A percentile compares a stretch with the other conserved stretches of the same genome.
phyloP scores from a whole-genome alignment of 2,888 invertebrate genomes.

The Sesia bembeciformis region DNA sequence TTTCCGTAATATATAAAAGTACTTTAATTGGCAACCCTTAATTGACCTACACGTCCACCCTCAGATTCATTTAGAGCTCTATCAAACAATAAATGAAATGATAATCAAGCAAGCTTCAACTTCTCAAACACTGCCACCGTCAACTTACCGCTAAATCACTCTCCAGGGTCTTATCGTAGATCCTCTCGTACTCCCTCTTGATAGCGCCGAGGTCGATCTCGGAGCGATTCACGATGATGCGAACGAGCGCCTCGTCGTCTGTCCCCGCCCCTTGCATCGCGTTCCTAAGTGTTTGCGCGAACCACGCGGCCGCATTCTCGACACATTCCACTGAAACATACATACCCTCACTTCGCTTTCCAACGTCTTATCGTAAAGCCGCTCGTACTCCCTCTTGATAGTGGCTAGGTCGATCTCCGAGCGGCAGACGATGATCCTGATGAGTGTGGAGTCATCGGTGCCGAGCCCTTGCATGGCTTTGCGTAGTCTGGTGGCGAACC shows the following conservation, averaged over 20 bases:
- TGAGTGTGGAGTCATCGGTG: constrained; percentile 81
- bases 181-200: constrained; percentile 80
- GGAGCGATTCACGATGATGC: constrained; percentile 78
- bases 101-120: no score
- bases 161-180: constrained; percentile 79
- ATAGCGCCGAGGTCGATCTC: constrained; percentile 81
- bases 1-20: no score
- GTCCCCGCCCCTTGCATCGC: constrained; percentile 83
- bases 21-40: no score
- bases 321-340: constrained; percentile 80
- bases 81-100: no score
- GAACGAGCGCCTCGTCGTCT: constrained; percentile 78
- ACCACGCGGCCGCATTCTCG: constrained; percentile 79
- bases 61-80: no score
- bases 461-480: constrained; percentile 80
- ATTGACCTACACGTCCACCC: no score
- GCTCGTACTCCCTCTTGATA: constrained; percentile 81
- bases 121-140: neutral
- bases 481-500: constrained; percentile 80
- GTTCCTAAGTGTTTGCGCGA: constrained; percentile 78
- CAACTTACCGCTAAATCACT: constrained; percentile 75
- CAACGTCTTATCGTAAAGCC: constrained; percentile 79
- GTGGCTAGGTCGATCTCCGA: constrained; percentile 81
- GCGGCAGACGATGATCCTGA: constrained; percentile 81
- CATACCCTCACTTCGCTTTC: constrained; percentile 77